phyloP scores from a whole-genome alignment of 2,113 vertebrate genomes.

The Entelurus aequoreus region DNA sequence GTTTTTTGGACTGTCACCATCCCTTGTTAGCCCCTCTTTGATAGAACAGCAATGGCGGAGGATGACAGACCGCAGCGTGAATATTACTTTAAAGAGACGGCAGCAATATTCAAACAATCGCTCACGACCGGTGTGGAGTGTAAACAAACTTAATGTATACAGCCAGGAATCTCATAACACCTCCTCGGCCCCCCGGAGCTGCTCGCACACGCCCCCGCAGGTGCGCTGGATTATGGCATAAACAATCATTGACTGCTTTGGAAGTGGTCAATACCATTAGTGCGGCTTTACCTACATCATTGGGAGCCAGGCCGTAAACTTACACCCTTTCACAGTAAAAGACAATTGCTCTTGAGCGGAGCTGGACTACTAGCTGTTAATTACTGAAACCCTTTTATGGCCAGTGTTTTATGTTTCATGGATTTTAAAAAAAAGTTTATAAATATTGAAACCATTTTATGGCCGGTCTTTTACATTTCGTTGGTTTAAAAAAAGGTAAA shows the following conservation, averaged over 20 bases:
- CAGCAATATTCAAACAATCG: slow-evolving; percentile 48
- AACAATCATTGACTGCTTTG: slow-evolving; percentile 59
- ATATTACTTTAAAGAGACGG: slow-evolving; percentile 47
- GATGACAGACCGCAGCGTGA: slow-evolving; percentile 21
- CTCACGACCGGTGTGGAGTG: slow-evolving; percentile 43
- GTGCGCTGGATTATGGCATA: slow-evolving; percentile 58
- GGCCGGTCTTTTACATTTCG: background rate
- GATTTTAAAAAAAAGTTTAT: too few relatives aligned
- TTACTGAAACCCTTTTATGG: slow-evolving; percentile 9
- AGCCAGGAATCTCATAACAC: slow-evolving; percentile 52
- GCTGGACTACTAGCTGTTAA: slow-evolving; percentile 23
- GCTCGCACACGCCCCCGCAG: slow-evolving; percentile 42
- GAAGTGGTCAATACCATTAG: slow-evolving; percentile 52
- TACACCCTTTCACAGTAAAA: slow-evolving; percentile 13
- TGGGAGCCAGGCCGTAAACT: slow-evolving; percentile 41
- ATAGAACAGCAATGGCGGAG: slow-evolving; percentile 30
- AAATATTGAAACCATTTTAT: background rate
- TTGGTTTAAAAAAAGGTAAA: too few relatives aligned
- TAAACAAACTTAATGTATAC: slow-evolving; percentile 53
- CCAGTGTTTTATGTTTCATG: too few relatives aligned
- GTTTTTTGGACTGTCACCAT: slow-evolving; percentile 35
- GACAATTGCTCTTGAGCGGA: slow-evolving; percentile 16
- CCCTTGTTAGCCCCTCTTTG: slow-evolving; percentile 50
- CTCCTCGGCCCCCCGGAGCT: slow-evolving; percentile 31
- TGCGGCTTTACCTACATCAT: slow-evolving; percentile 59